Conservation (phyloP, 2,888 invertebrate species). For the Aradus depressus region DNA sequence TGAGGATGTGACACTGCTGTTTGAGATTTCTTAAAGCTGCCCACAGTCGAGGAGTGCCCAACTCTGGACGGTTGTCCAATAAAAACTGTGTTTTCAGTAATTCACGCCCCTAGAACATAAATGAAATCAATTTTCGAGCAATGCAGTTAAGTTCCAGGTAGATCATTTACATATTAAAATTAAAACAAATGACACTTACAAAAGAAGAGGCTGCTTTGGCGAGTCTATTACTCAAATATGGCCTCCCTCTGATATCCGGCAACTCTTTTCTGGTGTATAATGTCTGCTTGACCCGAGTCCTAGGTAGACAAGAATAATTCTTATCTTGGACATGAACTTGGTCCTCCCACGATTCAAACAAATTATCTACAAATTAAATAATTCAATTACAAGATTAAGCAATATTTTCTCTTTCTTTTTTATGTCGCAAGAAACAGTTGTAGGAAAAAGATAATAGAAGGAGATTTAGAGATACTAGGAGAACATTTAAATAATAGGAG, state of each 20-base stretch:
- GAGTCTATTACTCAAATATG: slow-evolving; percentile 16
- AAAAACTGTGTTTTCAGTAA: neutral
- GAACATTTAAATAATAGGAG: too few species aligned
- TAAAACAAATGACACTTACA: slow-evolving; percentile 3
- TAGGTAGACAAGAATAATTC: slow-evolving; percentile 2
- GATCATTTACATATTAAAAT: neutral
- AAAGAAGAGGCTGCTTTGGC: neutral
- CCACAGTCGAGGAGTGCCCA: neutral
- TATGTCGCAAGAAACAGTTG: too few species aligned
- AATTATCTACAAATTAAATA: slow-evolving; percentile 3
- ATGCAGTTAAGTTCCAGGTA: neutral
- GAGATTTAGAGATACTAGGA: too few species aligned
- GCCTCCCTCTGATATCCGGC: slow-evolving; percentile 18
- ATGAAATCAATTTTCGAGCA: neutral
- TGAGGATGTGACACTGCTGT: neutral
- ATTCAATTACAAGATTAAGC: neutral
- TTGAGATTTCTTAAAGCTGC: neutral
- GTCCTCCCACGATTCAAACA: neutral
- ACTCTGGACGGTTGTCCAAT: slow-evolving; percentile 2
- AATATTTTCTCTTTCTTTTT: neutral
- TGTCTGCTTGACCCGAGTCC: slow-evolving; percentile 5
- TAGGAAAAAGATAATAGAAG: too few species aligned
- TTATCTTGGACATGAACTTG: neutral
- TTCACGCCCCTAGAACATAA: slow-evolving; percentile 1
- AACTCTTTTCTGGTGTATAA: slow-evolving; percentile 13